Evolutionary conservation across 2,113 vertebrate genomes (phyloP).

Genomic region (Diadophis punctatus): DNA sequence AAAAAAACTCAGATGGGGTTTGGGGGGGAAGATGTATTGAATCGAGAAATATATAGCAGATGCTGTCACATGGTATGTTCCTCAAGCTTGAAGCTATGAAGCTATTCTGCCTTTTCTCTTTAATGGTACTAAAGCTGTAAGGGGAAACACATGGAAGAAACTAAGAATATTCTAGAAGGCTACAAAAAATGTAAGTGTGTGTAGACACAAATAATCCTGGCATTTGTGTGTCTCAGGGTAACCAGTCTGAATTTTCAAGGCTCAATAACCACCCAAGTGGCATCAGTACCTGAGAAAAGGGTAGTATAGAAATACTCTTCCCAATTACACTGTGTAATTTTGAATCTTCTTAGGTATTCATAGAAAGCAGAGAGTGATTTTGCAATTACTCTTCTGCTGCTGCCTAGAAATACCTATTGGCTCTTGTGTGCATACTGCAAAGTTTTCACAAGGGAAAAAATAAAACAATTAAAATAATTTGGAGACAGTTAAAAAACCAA

Average conservation of each 20-base stretch:
- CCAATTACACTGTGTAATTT: not conserved
- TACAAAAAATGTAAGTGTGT: not conserved
- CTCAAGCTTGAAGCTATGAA: not conserved
- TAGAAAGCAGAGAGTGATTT: not conserved
- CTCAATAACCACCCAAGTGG: not conserved
- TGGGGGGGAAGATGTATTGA: not conserved
- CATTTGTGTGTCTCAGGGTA: not conserved
- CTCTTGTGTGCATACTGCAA: not conserved
- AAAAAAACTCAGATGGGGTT: not conserved
- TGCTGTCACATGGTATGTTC: not conserved
- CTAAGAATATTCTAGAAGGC: not conserved
- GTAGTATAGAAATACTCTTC: not conserved
- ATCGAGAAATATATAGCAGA: not conserved
- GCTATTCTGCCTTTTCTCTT: not conserved
- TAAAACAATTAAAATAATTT: constrained; percentile 20
- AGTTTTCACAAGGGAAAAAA: not conserved
- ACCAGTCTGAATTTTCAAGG: not conserved
- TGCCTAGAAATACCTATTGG: not conserved
- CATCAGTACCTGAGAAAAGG: not conserved
- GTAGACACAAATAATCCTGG: not conserved
- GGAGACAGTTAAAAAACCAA: not conserved
- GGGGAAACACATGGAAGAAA: not conserved
- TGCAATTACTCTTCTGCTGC: not conserved
- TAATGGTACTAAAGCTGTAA: not conserved
- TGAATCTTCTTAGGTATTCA: not conserved